These are phyloP conservation scores for Apamea anceps DNA, from an alignment of 2,888 invertebrate genomes.

Conservation along the genomic window DNA sequence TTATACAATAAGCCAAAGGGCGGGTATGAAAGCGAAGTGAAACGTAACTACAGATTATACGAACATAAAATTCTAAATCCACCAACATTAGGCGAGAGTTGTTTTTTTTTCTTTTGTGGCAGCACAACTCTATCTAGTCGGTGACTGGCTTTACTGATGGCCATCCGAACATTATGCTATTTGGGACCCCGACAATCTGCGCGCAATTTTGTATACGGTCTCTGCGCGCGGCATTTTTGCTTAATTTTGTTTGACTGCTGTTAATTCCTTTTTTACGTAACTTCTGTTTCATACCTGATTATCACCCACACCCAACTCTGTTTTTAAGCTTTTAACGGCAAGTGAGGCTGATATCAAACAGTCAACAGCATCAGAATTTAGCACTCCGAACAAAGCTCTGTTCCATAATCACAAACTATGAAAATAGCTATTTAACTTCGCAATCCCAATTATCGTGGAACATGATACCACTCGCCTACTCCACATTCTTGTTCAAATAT, in stretches of 20 bases:
- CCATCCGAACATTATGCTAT: constrained; percentile 47
- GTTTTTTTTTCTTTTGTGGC: constrained; percentile 63
- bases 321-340: not conserved
- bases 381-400: not conserved
- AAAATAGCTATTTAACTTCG: constrained; percentile 50
- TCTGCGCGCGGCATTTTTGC: constrained; percentile 16
- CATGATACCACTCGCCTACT: constrained; percentile 52
- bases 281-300: not conserved
- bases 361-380: not conserved
- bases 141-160: constrained; percentile 45
- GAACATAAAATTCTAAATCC: constrained; percentile 76
- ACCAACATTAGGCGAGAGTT: constrained; percentile 66
- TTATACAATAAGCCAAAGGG: constrained; percentile 71
- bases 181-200: constrained; percentile 30
- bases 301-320: not conserved
- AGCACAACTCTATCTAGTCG: constrained; percentile 48
- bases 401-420: constrained; percentile 36
- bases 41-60: constrained; percentile 76
- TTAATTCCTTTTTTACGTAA: not conserved
- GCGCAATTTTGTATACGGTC: constrained; percentile 33
- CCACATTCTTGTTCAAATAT: constrained; percentile 64
- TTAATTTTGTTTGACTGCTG: constrained; percentile 25
- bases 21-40: constrained; percentile 70
- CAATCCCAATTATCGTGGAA: constrained; percentile 59
- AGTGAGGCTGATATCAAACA: not conserved